Conservation (phyloP, 2,888 invertebrate genomes). For the Pheosia tremula region DNA sequence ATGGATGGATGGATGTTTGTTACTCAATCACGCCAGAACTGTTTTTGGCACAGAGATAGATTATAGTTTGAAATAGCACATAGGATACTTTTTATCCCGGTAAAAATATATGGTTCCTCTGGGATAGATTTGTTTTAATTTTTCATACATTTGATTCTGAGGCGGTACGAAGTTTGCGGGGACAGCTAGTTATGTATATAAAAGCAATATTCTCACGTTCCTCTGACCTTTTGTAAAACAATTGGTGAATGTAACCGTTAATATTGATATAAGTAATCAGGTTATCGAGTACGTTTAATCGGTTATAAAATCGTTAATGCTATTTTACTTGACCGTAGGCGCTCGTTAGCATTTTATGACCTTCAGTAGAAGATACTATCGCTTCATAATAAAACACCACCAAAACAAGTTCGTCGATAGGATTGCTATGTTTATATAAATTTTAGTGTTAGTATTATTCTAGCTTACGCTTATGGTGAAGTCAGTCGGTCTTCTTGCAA, state of each 20-base stretch:
- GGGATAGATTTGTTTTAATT: no score
- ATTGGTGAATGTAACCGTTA: constrained; percentile 34
- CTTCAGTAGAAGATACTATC: constrained; percentile 18
- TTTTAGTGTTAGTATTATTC: no score
- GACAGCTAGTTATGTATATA: constrained; percentile 18
- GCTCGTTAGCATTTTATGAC: constrained; percentile 40
- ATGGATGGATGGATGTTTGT: no score
- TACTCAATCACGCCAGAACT: no score
- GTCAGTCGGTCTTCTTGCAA: no score
- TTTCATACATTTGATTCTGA: no score
- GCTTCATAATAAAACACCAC: constrained; percentile 22
- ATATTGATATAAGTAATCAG: constrained; percentile 37
- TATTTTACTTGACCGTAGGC: constrained; percentile 37
- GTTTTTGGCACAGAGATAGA: no score
- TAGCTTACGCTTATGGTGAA: no score
- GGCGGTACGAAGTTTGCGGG: constrained; percentile 9
- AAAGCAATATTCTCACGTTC: constrained; percentile 28
- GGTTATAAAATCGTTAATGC: constrained; percentile 42
- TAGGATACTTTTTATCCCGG: no score
- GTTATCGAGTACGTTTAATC: constrained; percentile 34
- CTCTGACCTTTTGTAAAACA: constrained; percentile 35
- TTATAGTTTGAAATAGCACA: no score
- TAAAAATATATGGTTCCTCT: no score
- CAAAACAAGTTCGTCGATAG: constrained; percentile 12
- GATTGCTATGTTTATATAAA: no score